Evolutionary conservation across 2,113 vertebrate genomes (phyloP).

Genomic region (Dissostichus mawsoni): DNA sequence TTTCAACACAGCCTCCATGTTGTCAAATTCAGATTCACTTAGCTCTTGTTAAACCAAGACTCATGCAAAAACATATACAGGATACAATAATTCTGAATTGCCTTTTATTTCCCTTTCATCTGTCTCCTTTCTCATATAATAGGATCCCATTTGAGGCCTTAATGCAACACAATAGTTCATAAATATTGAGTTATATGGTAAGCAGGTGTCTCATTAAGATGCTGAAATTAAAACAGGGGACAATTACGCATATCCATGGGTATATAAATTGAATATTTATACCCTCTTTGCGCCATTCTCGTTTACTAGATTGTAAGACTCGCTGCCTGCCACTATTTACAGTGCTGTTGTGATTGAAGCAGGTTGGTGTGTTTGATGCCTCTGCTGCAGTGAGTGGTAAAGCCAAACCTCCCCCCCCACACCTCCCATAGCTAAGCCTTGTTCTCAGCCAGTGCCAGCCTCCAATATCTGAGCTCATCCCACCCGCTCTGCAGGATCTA

Average conservation of each 20-base stretch:
- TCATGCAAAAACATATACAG: slow-evolving; percentile 30
- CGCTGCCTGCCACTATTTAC: slow-evolving; percentile 51
- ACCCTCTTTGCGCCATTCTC: slow-evolving; percentile 15
- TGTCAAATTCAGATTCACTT: slow-evolving; percentile 64
- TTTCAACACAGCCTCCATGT: slow-evolving; percentile 53
- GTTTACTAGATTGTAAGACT: slow-evolving; percentile 7
- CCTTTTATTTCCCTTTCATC: slow-evolving; percentile 61
- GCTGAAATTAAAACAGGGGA: slow-evolving; percentile 38
- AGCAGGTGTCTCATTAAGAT: slow-evolving; percentile 45
- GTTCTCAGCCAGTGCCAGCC: slow-evolving; percentile 75
- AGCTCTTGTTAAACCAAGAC: slow-evolving; percentile 47
- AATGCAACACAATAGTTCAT: slow-evolving; percentile 52
- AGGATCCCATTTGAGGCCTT: slow-evolving; percentile 23
- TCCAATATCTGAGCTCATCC: slow-evolving; percentile 76
- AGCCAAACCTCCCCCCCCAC: slow-evolving; percentile 22
- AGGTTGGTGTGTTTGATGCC: slow-evolving; percentile 54
- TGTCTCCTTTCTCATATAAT: slow-evolving; percentile 52
- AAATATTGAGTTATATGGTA: slow-evolving; percentile 62
- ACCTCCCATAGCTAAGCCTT: slow-evolving; percentile 66
- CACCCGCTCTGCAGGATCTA: slow-evolving; percentile 62
- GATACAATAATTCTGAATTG: slow-evolving; percentile 45
- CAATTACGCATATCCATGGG: not conserved
- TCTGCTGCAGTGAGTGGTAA: slow-evolving; percentile 54
- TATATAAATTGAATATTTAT: slow-evolving; percentile 36
- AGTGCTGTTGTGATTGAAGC: slow-evolving; percentile 45